Percentiles rank a stretch among this genome's conserved stretches.
Evolutionary conservation across 64 coral and sea anemone genomes (phyloP).

Genomic region (Platygyra sinensis): DNA sequence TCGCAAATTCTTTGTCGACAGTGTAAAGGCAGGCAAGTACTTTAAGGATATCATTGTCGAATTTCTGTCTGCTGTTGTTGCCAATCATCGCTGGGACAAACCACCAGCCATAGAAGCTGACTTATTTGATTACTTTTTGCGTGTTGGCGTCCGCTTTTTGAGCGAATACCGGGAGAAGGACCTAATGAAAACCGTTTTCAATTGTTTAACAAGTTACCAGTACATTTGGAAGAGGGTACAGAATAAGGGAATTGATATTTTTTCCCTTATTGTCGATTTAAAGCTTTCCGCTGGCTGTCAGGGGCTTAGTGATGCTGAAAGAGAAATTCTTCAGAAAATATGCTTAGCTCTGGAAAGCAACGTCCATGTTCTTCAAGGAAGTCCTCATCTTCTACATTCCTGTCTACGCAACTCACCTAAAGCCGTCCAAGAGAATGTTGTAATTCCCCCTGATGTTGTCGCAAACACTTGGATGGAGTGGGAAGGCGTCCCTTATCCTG

Average conservation of each 20-base stretch:
- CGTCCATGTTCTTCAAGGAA: conserved; percentile 6
- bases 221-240: conserved; percentile 33
- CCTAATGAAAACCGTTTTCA: not conserved
- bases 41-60: conserved; percentile 19
- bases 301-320: not conserved
- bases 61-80: not conserved
- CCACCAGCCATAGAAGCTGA: not conserved
- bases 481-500: not conserved
- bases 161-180: not conserved
- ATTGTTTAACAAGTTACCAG: conserved; percentile 30
- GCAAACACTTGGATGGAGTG: conserved; percentile 12
- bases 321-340: not conserved
- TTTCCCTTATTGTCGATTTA: conserved; percentile 41
- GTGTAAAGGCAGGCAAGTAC: conserved; percentile 1
- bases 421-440: not conserved
- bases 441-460: not conserved
- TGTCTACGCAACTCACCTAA: not conserved
- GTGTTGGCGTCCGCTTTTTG: conserved; percentile 34
- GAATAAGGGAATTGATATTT: conserved; percentile 21
- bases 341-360: not conserved
- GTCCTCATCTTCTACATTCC: conserved; percentile 44
- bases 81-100: not conserved
- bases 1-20: conserved; percentile 48
- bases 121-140: conserved; percentile 14
- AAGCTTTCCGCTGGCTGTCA: not conserved